A percentile compares a stretch with the other conserved stretches of the same genome.
Evolutionary conservation across 2,113 vertebrate genomes (phyloP).

Genomic region (Chrysochloris asiatica): DNA sequence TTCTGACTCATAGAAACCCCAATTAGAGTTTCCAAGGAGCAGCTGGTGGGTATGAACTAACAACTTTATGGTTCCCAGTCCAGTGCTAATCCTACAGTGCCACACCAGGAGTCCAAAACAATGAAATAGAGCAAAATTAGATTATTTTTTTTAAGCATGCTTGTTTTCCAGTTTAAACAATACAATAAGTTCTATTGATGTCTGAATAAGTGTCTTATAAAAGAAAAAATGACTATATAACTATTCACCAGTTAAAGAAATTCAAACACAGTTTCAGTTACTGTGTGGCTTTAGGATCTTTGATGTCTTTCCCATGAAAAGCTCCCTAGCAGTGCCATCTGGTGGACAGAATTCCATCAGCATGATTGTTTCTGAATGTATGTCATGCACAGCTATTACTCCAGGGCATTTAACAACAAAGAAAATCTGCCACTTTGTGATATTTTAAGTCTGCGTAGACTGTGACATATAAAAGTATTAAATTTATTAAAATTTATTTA

Average conservation of each 20-base stretch:
- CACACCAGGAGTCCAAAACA: too few relatives aligned
- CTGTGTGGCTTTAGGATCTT: not conserved
- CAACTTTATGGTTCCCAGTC: too few relatives aligned
- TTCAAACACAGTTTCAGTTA: not conserved
- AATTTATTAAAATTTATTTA: not conserved
- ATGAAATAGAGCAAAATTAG: too few relatives aligned
- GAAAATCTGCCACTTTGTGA: not conserved
- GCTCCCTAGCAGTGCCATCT: constrained; percentile 40
- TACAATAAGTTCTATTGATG: not conserved
- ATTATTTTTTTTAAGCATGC: not conserved
- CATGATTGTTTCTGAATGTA: not conserved
- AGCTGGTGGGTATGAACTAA: too few relatives aligned
- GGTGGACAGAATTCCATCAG: not conserved
- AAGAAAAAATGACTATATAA: not conserved
- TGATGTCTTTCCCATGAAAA: not conserved
- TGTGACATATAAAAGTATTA: not conserved
- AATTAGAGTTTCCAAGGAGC: too few relatives aligned
- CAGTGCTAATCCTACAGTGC: too few relatives aligned
- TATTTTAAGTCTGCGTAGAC: not conserved
- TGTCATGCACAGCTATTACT: too few relatives aligned
- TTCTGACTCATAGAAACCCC: too few relatives aligned
- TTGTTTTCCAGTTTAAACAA: not conserved
- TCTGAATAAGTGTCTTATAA: not conserved
- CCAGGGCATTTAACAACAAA: too few relatives aligned
- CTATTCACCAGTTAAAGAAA: not conserved